These are phyloP conservation scores for Stenoptilia bipunctidactyla DNA, from an alignment of 2,888 invertebrate genomes.

Conservation along the genomic window DNA sequence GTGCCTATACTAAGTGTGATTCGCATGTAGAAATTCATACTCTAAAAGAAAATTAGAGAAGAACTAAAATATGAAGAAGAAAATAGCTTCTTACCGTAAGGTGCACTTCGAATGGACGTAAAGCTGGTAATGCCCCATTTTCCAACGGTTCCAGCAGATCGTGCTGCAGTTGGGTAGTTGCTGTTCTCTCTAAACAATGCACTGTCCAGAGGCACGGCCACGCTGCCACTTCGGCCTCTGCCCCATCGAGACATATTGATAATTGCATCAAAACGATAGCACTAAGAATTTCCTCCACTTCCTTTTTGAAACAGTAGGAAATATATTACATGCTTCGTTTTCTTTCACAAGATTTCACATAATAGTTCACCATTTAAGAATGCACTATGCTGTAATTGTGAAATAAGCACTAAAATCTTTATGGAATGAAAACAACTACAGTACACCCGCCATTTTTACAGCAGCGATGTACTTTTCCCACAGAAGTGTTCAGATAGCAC, in stretches of 20 bases:
- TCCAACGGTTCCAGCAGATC: constrained; percentile 91
- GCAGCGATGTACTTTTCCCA: constrained; percentile 54
- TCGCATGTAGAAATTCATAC: too few relatives aligned
- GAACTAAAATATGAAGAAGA: too few relatives aligned
- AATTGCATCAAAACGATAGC: constrained; percentile 56
- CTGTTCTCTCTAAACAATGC: constrained; percentile 78
- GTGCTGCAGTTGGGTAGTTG: constrained; percentile 89
- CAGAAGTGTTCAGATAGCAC: constrained; percentile 33
- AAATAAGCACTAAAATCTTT: constrained; percentile 22
- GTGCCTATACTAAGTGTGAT: too few relatives aligned
- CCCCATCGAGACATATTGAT: constrained; percentile 75
- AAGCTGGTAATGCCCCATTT: constrained; percentile 96
- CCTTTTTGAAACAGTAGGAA: too few relatives aligned
- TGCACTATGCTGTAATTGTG: too few relatives aligned
- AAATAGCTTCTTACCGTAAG: constrained; percentile 76
- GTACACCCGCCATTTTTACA: constrained; percentile 71
- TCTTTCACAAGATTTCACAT: too few relatives aligned
- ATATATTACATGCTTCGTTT: constrained; percentile 25
- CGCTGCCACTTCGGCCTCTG: constrained; percentile 72
- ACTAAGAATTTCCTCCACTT: background rate
- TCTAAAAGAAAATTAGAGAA: too few relatives aligned
- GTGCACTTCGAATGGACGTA: constrained; percentile 86
- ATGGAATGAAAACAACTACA: constrained; percentile 64
- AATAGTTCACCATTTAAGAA: too few relatives aligned
- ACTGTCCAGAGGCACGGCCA: constrained; percentile 75